Conservation (phyloP, 2,888 invertebrate species). For the Eilema caniola region DNA sequence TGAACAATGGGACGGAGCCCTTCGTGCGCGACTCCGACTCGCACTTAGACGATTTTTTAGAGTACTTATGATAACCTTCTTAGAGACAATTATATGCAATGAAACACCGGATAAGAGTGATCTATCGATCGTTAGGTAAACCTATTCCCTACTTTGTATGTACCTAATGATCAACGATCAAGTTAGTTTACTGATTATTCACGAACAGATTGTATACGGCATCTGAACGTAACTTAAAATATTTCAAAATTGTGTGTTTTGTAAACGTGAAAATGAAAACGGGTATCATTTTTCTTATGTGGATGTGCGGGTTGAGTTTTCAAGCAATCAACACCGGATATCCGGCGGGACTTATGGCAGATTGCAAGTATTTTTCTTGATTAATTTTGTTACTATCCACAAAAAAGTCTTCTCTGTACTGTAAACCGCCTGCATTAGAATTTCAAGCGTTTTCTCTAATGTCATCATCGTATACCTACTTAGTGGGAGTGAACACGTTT, state of each 20-base stretch:
- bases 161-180: too few species aligned
- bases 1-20: too few species aligned
- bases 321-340: conserved; percentile 63
- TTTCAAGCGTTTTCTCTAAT: too few species aligned
- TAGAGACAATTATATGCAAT: conserved; percentile 41
- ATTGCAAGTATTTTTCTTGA: conserved; percentile 65
- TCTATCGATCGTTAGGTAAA: conserved; percentile 56
- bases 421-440: too few species aligned
- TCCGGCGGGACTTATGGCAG: conserved; percentile 74
- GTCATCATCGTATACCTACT: too few species aligned
- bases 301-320: conserved; percentile 44
- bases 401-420: too few species aligned
- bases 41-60: not conserved
- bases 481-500: too few species aligned
- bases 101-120: conserved; percentile 11
- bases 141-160: too few species aligned
- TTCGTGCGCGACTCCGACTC: too few species aligned
- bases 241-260: not conserved
- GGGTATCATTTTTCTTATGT: conserved; percentile 24
- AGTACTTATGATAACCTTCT: not conserved
- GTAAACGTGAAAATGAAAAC: conserved; percentile 9
- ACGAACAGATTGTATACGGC: conserved; percentile 53
- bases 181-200: conserved; percentile 59
- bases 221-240: conserved; percentile 4
- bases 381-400: not conserved